Evolutionary conservation across 2,113 vertebrate genomes (phyloP).

Genomic region (Aythya baeri): DNA sequence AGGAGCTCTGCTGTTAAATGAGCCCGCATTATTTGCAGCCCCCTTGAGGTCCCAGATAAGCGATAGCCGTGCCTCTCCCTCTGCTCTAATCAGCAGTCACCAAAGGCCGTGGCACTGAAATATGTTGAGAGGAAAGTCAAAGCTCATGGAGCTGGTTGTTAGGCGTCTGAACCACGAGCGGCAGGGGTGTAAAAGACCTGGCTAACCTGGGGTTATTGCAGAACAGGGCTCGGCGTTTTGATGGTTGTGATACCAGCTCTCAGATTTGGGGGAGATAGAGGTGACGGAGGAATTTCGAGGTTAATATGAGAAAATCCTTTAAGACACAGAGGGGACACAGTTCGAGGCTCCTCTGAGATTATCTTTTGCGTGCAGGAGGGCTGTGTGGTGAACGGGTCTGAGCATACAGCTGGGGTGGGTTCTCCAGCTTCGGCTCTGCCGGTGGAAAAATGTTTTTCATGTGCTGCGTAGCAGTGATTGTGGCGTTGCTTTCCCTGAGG

Average conservation of each 20-base stretch:
- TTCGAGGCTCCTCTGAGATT: background rate
- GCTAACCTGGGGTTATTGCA: background rate
- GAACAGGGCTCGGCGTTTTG: background rate
- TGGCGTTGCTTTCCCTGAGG: background rate
- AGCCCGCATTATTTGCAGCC: background rate
- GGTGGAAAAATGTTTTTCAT: background rate
- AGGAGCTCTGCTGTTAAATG: background rate
- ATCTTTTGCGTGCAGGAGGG: rapidly evolving
- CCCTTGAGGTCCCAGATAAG: background rate
- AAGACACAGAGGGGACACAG: rapidly evolving
- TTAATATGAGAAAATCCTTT: background rate
- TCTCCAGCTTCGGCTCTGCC: background rate
- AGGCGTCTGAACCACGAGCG: rapidly evolving
- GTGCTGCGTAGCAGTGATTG: background rate
- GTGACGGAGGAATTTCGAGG: background rate
- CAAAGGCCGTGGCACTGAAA: background rate
- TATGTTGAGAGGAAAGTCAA: background rate
- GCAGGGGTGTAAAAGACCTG: background rate
- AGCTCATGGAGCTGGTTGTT: background rate
- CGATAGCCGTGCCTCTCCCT: background rate
- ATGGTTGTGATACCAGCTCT: background rate
- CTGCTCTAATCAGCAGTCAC: background rate
- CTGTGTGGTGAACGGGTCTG: background rate
- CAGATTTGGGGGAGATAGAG: background rate
- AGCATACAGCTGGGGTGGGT: background rate